Base-by-base conservation (phyloP, 2,888 invertebrate genomes). In the Erebia epiphron region DNA sequence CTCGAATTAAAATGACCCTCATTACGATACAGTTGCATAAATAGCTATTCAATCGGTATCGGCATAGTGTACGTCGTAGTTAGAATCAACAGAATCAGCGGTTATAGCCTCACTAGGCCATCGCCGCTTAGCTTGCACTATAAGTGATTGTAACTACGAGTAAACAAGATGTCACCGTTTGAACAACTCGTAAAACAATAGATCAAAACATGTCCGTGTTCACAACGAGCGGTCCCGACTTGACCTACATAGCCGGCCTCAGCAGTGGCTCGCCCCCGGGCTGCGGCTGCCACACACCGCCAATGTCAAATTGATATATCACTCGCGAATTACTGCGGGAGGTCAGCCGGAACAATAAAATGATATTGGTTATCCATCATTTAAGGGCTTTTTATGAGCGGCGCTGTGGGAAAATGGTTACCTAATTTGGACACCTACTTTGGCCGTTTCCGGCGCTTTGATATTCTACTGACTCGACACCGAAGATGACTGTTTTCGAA, bases 221-320 rank as follows among this genome's bases (percentile, higher is more conserved):
- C 43, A 61, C 61, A 57, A 56, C 21, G 18, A 43, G 54, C 21
- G 26, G 54, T 35, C 21, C 64, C 60, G 68, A 63, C 71, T 68
- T 71, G 71, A 71, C 71, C 71, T n/a, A 71, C 18, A 68, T 66
- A 71, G 69, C 49, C 65, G 65, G 54, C 65, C 65, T 56, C 63
- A 8, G 35, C 21, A 46, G 63, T 13, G 11, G 52, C 50, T 14
- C 35, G 21, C 35, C 26, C 50, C 21, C 16, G 52, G 35, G 52
- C 26, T 16, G 10, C 56, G 41, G 26, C 49, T 56, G 43, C 54
- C 52, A 74, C 75, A 78, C 72, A 69, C 43, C 56, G 65, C 72
- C 75, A 77, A 77, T 76, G 76, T 72, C 76, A 73, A 65, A 76
- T 74, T 69, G 73, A 76, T 77, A 73, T 75, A 70, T 71, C 69